phyloP scores from a whole-genome alignment of 2,888 invertebrate species.

The Cyaniris semiargus region DNA sequence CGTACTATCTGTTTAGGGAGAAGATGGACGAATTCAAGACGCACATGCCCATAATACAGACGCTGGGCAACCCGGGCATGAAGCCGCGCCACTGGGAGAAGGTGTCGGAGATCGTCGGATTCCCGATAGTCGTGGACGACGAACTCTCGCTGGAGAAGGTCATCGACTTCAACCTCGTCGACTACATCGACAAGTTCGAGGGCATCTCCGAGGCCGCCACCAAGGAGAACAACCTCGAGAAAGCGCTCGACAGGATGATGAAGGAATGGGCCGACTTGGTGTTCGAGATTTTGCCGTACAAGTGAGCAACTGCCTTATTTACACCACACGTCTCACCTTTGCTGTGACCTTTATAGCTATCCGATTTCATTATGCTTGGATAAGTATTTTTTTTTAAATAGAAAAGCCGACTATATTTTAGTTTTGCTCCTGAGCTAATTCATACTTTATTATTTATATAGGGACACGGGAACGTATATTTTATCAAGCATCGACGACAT shows the following conservation, averaged over 20 bases:
- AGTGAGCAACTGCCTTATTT: constrained; percentile 59
- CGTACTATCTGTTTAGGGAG: constrained; percentile 45
- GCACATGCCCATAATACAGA: constrained; percentile 95
- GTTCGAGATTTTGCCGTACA: constrained; percentile 87
- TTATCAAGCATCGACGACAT: constrained; percentile 96
- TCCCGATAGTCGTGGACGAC: constrained; percentile 92
- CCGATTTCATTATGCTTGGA: too few relatives aligned
- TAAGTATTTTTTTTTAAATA: too few relatives aligned
- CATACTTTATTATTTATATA: constrained; percentile 49
- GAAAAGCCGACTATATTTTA: too few relatives aligned
- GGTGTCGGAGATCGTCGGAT: constrained; percentile 96
- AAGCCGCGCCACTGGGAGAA: constrained; percentile 95
- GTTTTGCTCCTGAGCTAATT: too few relatives aligned
- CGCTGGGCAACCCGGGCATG: constrained; percentile 96
- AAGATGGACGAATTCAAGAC: constrained; percentile 93
- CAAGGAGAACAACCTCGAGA: constrained; percentile 96
- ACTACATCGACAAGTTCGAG: constrained; percentile 94
- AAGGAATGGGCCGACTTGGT: constrained; percentile 92
- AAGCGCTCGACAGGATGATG: constrained; percentile 93
- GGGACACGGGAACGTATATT: constrained; percentile 94
- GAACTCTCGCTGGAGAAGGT: constrained; percentile 90
- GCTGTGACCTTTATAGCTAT: too few relatives aligned
- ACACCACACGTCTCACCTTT: too few relatives aligned
- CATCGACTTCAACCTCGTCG: constrained; percentile 93
- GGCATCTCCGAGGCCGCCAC: constrained; percentile 96